These are phyloP conservation scores for Noctilio leporinus DNA, from an alignment of 2,113 vertebrate species.

Conservation along the genomic window DNA sequence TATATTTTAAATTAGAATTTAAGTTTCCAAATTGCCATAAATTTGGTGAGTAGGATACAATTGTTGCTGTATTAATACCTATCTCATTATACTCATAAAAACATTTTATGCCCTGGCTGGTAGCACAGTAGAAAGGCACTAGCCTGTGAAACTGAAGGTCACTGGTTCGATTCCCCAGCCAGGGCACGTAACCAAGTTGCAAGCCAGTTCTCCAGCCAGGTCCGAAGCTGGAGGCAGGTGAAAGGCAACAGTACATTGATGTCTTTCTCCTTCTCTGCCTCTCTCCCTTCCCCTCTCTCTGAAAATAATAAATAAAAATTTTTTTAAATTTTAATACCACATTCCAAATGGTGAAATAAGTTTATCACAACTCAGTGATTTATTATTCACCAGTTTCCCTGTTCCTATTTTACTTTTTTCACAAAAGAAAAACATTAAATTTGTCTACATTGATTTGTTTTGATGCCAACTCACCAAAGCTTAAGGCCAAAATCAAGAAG, in stretches of 20 bases:
- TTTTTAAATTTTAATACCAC: neutral
- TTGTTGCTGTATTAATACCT: neutral
- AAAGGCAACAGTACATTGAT: too few relatives aligned
- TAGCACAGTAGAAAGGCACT: too few relatives aligned
- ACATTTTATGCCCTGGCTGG: too few relatives aligned
- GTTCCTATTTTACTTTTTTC: neutral
- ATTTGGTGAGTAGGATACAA: neutral
- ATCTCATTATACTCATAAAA: neutral
- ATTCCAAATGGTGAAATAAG: neutral
- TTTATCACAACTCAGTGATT: neutral
- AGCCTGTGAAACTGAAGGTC: too few relatives aligned
- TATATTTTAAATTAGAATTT: neutral
- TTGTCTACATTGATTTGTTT: neutral
- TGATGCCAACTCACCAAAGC: neutral
- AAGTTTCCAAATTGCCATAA: neutral
- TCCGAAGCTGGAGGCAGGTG: too few relatives aligned
- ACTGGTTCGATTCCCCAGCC: too few relatives aligned
- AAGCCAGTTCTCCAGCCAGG: too few relatives aligned
- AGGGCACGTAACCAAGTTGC: too few relatives aligned
- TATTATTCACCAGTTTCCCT: neutral
- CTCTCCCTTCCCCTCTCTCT: too few relatives aligned
- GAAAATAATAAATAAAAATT: too few relatives aligned
- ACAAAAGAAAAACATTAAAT: neutral
- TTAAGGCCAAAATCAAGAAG: neutral
- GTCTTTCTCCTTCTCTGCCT: too few relatives aligned